These are phyloP conservation scores for Ramphastos sulfuratus DNA, from an alignment of 2,113 vertebrate genomes.

Conservation along the genomic window DNA sequence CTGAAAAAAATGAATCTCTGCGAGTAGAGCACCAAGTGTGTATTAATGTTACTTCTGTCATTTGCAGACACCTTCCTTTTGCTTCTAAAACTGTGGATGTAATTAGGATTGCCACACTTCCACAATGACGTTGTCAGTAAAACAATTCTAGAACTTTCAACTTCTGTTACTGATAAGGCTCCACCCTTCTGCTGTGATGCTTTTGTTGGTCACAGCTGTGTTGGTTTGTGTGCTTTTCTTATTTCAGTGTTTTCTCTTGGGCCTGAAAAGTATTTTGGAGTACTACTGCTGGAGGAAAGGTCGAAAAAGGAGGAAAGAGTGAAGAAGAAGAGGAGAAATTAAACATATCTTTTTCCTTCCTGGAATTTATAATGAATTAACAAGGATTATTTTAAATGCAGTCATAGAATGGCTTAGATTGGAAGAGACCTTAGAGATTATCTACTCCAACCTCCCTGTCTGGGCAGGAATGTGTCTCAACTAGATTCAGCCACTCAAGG, in stretches of 20 bases:
- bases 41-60: not conserved
- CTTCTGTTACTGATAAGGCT: not conserved
- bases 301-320: not conserved
- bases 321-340: not conserved
- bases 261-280: not conserved
- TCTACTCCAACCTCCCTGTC: too few species aligned
- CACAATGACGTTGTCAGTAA: not conserved
- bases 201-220: not conserved
- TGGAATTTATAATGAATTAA: not conserved
- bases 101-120: not conserved
- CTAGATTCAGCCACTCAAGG: too few species aligned
- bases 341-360: not conserved
- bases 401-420: too few species aligned
- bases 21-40: not conserved
- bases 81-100: not conserved
- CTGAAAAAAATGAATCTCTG: not conserved
- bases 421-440: too few species aligned
- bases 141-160: not conserved
- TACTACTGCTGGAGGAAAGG: not conserved
- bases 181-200: not conserved
- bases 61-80: not conserved
- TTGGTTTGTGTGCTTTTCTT: not conserved
- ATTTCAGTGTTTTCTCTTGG: not conserved
- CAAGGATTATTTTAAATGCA: not conserved
- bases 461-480: too few species aligned